Evolutionary conservation across 1,140 invertebrate genomes (phyloP), one percentile per base, ranked within the genome.

Genomic region (Drosophila pectinifera): DNA sequence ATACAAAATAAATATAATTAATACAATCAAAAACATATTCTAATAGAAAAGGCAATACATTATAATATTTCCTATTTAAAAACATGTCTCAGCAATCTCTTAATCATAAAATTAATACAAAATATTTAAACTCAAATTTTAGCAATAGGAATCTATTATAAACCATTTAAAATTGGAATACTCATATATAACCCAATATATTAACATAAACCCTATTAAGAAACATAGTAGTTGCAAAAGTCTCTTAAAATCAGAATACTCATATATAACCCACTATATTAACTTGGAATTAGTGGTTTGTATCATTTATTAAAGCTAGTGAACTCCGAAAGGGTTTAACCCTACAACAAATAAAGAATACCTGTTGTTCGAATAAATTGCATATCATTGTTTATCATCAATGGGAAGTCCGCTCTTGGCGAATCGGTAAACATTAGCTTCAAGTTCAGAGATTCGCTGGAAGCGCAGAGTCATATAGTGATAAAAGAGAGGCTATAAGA

Each of bases 361-460:
- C 48, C 48, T 51, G 48, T 51, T 51, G 24, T 62, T 59, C 16
- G 18, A 41, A 63, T 58, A 58, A 62, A 58, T 41, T 41, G 54
- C 54, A 22, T 2, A 41, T 59, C 59, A 63, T 63, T 63, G 36
- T 59, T 63, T 59, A 39, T 31, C 28, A 31, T 31, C 39, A 31
- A 26, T 41, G 54, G 59, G 31, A 54, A 51, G 16, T 11, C 13
- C 26, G 18, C 54, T 24, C 16, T 56, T 56, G 39, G 54, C 13
- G 26, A 61, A 58, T 16, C 53, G 22, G 16, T 34, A 13, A 58
- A n/a, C 59, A 62, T 58, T 18, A 22, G 16, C 53, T 39, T 8
- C 22, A 63, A 41, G 13, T 39, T 24, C 20, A 22, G 20, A 11
- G 11, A 14, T 48, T 2, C 22, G 11, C 20, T 16, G 20, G 31